Evolutionary conservation across 2,797 vertebrate species (phyloP).

Genomic region (Poeciliopsis turneri): DNA sequence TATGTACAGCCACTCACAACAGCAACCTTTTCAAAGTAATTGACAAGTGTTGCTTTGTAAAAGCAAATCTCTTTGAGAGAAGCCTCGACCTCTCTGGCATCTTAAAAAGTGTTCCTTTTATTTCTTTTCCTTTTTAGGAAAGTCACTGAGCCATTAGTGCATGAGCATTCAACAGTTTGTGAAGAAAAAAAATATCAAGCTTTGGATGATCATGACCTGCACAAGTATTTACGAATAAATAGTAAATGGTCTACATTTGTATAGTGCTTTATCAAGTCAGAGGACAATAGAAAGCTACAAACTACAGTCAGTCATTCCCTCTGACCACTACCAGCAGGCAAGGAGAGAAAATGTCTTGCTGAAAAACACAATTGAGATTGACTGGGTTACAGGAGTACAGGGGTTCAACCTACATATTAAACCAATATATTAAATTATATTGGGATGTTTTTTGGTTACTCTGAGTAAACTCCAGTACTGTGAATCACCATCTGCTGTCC

Average conservation of each 20-base stretch:
- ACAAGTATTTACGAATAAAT: constrained; percentile 31
- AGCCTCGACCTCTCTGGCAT: constrained; percentile 40
- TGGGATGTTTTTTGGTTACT: constrained; percentile 44
- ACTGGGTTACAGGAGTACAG: no score
- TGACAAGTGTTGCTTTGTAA: constrained; percentile 70
- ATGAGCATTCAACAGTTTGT: constrained; percentile 40
- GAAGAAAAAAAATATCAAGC: constrained; percentile 6
- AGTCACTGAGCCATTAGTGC: constrained; percentile 38
- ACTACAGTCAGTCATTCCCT: not conserved
- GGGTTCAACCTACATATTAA: no score
- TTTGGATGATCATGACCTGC: constrained; percentile 10
- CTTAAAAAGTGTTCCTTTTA: constrained; percentile 29
- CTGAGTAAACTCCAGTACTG: constrained; percentile 32
- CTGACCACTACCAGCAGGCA: no score
- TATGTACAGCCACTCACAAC: constrained; percentile 64
- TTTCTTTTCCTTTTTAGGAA: not conserved
- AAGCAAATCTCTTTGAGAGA: constrained; percentile 59
- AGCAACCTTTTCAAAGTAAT: constrained; percentile 64
- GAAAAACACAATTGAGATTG: no score
- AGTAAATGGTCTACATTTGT: not conserved
- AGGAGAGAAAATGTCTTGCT: no score
- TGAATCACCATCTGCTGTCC: constrained; percentile 45
- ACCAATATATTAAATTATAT: constrained; percentile 24
- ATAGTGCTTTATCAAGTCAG: not conserved
- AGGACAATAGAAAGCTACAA: not conserved